Conservation (phyloP, 2,797 vertebrate species). For the Urosaurus nigricauda region DNA sequence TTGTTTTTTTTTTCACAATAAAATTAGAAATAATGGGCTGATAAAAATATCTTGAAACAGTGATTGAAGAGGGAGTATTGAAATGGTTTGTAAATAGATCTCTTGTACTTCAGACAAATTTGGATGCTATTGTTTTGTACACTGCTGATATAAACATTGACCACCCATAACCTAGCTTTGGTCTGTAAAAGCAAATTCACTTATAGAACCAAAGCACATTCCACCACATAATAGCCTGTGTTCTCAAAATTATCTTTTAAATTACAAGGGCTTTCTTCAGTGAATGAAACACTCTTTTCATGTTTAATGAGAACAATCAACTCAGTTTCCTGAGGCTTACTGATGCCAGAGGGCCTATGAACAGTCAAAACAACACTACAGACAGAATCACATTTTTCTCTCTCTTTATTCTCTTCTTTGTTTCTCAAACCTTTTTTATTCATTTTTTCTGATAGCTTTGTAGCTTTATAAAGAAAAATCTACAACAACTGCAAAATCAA, state of each 20-base stretch:
- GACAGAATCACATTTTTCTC: conserved; percentile 4
- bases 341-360: conserved; percentile 24
- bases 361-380: conserved; percentile 28
- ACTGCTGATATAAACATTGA: not conserved
- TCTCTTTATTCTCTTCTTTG: conserved; percentile 27
- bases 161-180: not conserved
- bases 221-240: conserved; percentile 36
- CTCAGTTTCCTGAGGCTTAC: conserved; percentile 18
- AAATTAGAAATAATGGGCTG: not conserved
- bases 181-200: not conserved
- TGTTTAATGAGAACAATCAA: conserved; percentile 50
- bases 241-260: conserved; percentile 43
- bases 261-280: conserved; percentile 30
- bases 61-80: not conserved
- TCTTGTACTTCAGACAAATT: not conserved
- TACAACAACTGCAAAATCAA: not conserved
- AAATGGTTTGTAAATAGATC: not conserved
- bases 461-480: conserved; percentile 16
- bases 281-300: conserved; percentile 15
- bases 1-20: not conserved
- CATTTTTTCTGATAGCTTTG: conserved; percentile 24
- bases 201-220: conserved; percentile 17
- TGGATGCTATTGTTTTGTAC: not conserved
- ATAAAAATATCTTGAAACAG: not conserved
- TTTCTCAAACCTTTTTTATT: conserved; percentile 49